Base-by-base conservation (phyloP, 2,888 invertebrate species). In the Deilephila porcellus region DNA sequence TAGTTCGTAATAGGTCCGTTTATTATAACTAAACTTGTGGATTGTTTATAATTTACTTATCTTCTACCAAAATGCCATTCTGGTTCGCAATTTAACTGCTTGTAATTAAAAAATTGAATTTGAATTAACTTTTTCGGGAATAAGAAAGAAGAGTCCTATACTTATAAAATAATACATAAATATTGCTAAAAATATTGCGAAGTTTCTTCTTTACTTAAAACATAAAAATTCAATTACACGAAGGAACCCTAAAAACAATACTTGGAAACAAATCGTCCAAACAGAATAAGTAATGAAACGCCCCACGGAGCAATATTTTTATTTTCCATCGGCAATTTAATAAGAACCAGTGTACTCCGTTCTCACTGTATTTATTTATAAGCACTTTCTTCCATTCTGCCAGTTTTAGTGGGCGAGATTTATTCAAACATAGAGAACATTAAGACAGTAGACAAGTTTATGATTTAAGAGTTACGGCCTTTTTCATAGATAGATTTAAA, bases 271-370 rank as follows among this genome's bases (percentile, higher is more conserved):
- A 89, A 90, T 89, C 87, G 85, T 81, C 87, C 88, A 91, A 90
- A 91, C 86, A 86, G 91, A 92, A 93, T 91, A 90, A 90, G 87
- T 86, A 91, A 91, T 90, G 91, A 88, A 88, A 76, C 77, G 79
- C 74, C 75, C 78, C 81, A 81, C 83, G 81, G 78, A 82, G 85
- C 86, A 82, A 90, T 88, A 88, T 89, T 90, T 91, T 89, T 85
- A 86, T 88, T 87, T 86, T 84, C 79, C 86, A 86, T 85, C 82
- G 82, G 81, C 83, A 85, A 89, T 89, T 88, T 89, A 85, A 89
- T 90, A 87, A 85, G 85, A 85, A 80, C 82, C 83, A 85, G 85
- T 86, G 84, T 83, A 77, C 78, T 71, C 64, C 75, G 56, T 77
- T 75, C 77, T 74, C 75, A 78, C 78, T 74, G 75, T 74, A 76